Base-by-base conservation (phyloP, 1,140 invertebrate genomes). In the Drosophila tropicalis region DNA sequence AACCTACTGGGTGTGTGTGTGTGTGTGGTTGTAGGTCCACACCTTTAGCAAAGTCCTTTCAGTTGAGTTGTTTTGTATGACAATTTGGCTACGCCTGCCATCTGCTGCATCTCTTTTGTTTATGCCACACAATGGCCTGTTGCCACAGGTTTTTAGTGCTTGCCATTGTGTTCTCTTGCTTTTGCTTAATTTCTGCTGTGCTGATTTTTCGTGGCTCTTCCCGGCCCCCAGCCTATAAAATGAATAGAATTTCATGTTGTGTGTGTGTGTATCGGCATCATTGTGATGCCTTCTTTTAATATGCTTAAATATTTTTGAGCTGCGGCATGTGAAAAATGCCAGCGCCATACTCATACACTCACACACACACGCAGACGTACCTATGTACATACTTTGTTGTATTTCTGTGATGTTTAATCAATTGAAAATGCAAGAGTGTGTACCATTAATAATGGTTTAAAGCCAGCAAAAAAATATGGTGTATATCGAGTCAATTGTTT, bases 281-380 rank as follows among this genome's bases (percentile, higher is more conserved):
- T 62, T 70, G 82, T 86, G 72, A 86, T 87, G 83, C 79, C 82
- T 71, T 72, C 66, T 72, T 74, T 79, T 87, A 86, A 86, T 83
- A 71, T 83, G 81, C 84, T 75, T 65, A 63, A 86, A 70, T 76
- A 89, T 86, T 86, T 87, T 77, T 79, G 72, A 65, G 62, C 56
- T 89, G 84, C 84, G 84, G 83, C 84, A 87, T 70, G 83, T 86
- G 68, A 86, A 86, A 86, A 86, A 89, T 86, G 84, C 83, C 87
- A 61, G 69, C 66, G 56, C 57, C 65, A 81, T 66, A 69, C 67
- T 64, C 39, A 64, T 19, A 70, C 7, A 67, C 51, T 12, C 7
- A 67, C 51, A 19, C 55, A 39, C 9, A 1, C 55, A 40, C 36
- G 12, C 56, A 66, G 55, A 60, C 32, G 57, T 36, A 47, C 44